Base-by-base conservation (phyloP, 2,113 vertebrate species). In the Fulica atra region DNA sequence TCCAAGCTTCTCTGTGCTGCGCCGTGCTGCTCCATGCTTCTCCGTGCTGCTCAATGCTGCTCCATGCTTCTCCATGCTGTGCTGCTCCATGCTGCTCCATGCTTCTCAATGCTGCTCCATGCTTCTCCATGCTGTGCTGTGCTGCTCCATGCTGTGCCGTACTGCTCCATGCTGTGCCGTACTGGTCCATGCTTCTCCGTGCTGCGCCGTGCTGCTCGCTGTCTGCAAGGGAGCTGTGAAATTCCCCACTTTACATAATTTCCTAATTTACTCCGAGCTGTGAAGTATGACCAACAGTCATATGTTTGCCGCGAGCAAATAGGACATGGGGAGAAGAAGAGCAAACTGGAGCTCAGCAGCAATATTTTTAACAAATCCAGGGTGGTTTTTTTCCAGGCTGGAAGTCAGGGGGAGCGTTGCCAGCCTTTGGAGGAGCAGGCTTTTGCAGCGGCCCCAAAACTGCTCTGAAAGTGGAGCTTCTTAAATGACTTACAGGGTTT, bases 251-350 rank as follows among this genome's bases (percentile, higher is more conserved):
- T 96, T 94, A 92, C 87, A 63, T 92, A 92, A 95, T 76, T 56
- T 79, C 83, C 94, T 20, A 35, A 29, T 93, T 93, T 94, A 51
- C 77, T 71, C 2, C 2, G 70, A 95, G 46, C 91, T 87, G 93
- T 87, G 81, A 93, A 91, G 94, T 84, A 93, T 95, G 95, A 91
- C 95, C 94, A 95, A 87, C 56, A 94, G 93, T 96, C 95, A 95
- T 93, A 81, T 91, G 89, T 64, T 95, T 91, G 95, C 86, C 0
- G 3, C 60, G 69, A 95, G 86, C 96, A 93, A 92, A 84, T 56
- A 81, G 89, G 73, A 78, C 94, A 36, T 31, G 13, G 12, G 94
- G 83, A 66, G 56, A 53, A 84, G 83, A 65, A 36, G 89, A 76
- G 76, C 51, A 16, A 86, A 48, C n/a, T 21, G 16, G 71, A 88